These are phyloP conservation scores for Hydrolagus affinis DNA, from an alignment of 2,113 vertebrate genomes.

Conservation along the genomic window DNA sequence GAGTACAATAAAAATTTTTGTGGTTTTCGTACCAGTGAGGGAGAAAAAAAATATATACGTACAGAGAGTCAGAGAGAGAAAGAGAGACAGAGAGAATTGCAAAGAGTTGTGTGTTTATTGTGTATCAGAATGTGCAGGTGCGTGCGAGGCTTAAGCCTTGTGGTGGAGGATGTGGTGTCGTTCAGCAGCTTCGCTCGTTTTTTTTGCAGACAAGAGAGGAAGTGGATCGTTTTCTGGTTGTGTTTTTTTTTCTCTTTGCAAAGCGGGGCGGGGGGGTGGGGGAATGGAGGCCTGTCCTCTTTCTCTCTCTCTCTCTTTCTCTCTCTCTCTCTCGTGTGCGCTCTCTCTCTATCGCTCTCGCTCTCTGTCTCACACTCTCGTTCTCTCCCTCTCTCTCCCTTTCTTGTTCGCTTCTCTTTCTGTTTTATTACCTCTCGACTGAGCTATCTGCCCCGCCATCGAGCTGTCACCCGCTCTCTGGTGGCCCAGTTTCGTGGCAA, in stretches of 20 bases:
- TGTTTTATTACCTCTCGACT: constrained; percentile 18
- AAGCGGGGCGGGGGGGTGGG: too few relatives aligned
- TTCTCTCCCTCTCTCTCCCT: too few relatives aligned
- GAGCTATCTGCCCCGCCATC: constrained; percentile 29
- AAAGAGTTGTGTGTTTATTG: constrained; percentile 22
- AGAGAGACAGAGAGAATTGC: not conserved
- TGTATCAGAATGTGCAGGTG: constrained; percentile 22
- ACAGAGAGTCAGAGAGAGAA: too few relatives aligned
- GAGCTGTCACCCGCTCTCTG: constrained; percentile 13
- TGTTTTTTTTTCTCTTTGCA: not conserved
- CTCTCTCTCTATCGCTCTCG: too few relatives aligned
- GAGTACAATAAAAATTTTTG: too few relatives aligned
- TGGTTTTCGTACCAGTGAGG: too few relatives aligned
- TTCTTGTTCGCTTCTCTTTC: not conserved
- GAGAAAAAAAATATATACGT: too few relatives aligned
- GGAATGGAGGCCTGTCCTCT: too few relatives aligned
- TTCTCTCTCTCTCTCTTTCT: too few relatives aligned
- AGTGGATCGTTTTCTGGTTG: constrained; percentile 7
- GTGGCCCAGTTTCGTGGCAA: constrained; percentile 32
- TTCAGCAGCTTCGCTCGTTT: constrained; percentile 21
- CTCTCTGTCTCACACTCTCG: too few relatives aligned
- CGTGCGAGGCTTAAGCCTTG: constrained; percentile 19
- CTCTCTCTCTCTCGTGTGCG: too few relatives aligned
- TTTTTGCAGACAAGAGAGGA: constrained; percentile 26
- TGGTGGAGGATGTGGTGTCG: constrained; percentile 24